Percentiles rank a stretch among this genome's conserved stretches.
These are phyloP conservation scores for Brachyrhaphis roseni DNA, from an alignment of 2,797 vertebrate genomes.

Conservation along the genomic window DNA sequence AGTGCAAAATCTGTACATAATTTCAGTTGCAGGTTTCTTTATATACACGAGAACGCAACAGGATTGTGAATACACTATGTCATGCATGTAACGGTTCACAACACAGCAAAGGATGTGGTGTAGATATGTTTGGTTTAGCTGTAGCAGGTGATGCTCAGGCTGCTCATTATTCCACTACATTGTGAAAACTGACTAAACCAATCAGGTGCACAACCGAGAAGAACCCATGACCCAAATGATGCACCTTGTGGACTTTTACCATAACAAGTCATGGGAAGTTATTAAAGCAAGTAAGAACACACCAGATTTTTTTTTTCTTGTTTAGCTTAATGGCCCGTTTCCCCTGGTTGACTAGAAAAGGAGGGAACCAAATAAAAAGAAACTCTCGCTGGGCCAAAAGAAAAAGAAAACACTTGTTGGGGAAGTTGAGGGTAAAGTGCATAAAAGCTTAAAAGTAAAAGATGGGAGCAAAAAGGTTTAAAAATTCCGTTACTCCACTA, in stretches of 20 bases:
- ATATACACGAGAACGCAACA: conserved; percentile 77
- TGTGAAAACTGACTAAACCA: conserved; percentile 41
- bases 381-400: conserved; percentile 33
- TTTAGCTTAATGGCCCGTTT: conserved; percentile 50
- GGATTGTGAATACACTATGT: conserved; percentile 67
- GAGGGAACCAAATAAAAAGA: conserved; percentile 46
- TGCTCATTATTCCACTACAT: conserved; percentile 50
- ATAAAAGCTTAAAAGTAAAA: conserved; percentile 83
- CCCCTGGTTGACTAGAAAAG: conserved; percentile 56
- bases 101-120: conserved; percentile 68
- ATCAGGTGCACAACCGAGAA: conserved; percentile 45
- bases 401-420: not conserved
- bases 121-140: conserved; percentile 51
- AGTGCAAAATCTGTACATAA: conserved; percentile 86
- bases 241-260: conserved; percentile 44
- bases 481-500: conserved; percentile 66
- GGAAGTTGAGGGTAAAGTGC: conserved; percentile 81
- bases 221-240: conserved; percentile 36
- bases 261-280: conserved; percentile 46
- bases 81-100: conserved; percentile 82
- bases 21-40: conserved; percentile 74
- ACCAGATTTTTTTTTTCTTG: conserved; percentile 24
- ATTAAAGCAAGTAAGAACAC: conserved; percentile 62
- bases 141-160: conserved; percentile 50
- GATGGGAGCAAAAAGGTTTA: conserved; percentile 29